phyloP scores from a whole-genome alignment of 2,888 invertebrate species.

The Clivina fossor region DNA sequence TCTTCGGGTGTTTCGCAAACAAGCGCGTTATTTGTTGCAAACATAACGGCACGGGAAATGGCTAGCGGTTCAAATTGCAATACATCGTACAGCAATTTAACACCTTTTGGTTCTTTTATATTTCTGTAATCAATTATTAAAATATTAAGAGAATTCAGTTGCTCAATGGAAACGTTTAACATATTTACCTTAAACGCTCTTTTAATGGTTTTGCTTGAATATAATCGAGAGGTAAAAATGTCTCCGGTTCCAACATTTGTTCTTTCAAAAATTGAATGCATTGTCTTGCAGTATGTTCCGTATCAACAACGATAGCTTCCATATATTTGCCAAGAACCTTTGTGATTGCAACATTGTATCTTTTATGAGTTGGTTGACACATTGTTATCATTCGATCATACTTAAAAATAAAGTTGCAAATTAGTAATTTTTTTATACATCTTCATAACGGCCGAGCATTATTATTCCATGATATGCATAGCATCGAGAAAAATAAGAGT shows the following conservation, averaged over 20 bases:
- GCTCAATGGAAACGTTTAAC: too few relatives aligned
- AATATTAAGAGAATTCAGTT: too few relatives aligned
- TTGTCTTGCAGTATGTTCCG: slow-evolving; percentile 93
- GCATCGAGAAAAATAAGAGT: too few relatives aligned
- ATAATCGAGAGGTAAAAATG: slow-evolving; percentile 95
- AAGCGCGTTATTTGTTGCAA: slow-evolving; percentile 97
- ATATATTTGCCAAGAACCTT: slow-evolving; percentile 98
- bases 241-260: slow-evolving; percentile 97
- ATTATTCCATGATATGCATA: too few relatives aligned
- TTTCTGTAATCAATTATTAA: too few relatives aligned
- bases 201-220: slow-evolving; percentile 94
- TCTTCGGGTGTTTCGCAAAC: slow-evolving; percentile 99
- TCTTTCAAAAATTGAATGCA: slow-evolving; percentile 97
- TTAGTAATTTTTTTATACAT: slow-evolving; percentile 13
- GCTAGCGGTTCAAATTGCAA: slow-evolving; percentile 92
- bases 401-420: slow-evolving; percentile 49
- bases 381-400: slow-evolving; percentile 98
- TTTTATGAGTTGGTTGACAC: slow-evolving; percentile 98
- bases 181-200: slow-evolving; percentile 70
- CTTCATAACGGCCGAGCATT: too few relatives aligned
- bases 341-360: slow-evolving; percentile 96
- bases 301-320: slow-evolving; percentile 99
- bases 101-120: slow-evolving; percentile 92
- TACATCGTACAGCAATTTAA: slow-evolving; percentile 95
- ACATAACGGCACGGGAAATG: slow-evolving; percentile 94